Conservation (phyloP, 2,113 vertebrate species). For the Callipepla squamata region DNA sequence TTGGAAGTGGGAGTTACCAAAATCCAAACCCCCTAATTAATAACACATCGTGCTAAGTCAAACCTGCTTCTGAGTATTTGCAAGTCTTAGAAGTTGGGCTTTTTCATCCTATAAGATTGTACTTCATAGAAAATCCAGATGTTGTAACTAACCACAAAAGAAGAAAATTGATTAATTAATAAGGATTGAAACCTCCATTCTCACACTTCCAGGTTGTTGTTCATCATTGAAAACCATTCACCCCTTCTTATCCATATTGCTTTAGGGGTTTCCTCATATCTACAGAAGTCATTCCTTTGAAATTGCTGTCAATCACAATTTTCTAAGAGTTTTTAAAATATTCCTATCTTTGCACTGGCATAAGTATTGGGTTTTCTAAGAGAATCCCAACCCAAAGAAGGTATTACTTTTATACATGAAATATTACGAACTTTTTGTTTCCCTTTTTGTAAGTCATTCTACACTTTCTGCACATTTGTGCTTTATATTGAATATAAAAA, state of each 20-base stretch:
- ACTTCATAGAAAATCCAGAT: slow-evolving; percentile 67
- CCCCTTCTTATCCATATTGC: slow-evolving; percentile 72
- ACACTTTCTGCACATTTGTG: slow-evolving; percentile 86
- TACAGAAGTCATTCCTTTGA: slow-evolving; percentile 74
- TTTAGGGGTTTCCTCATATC: slow-evolving; percentile 69
- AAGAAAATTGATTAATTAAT: slow-evolving; percentile 78
- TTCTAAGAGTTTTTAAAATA: slow-evolving; percentile 70
- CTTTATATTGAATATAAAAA: slow-evolving; percentile 87
- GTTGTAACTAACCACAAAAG: slow-evolving; percentile 27
- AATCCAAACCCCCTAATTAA: not conserved
- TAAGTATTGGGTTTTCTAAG: slow-evolving; percentile 76
- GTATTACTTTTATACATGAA: slow-evolving; percentile 84
- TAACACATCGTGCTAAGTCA: not conserved
- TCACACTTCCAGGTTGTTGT: slow-evolving; percentile 73
- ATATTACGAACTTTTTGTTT: slow-evolving; percentile 79
- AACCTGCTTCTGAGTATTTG: not conserved
- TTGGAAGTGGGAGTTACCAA: not conserved
- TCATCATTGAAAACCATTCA: slow-evolving; percentile 72
- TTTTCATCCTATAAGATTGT: slow-evolving; percentile 29
- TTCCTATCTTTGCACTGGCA: slow-evolving; percentile 78
- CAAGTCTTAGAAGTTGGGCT: slow-evolving; percentile 18
- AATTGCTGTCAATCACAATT: slow-evolving; percentile 73
- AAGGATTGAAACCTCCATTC: slow-evolving; percentile 69
- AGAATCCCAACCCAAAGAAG: slow-evolving; percentile 77
- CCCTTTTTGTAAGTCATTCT: slow-evolving; percentile 84